Evolutionary conservation across 2,797 vertebrate species (phyloP), one percentile per base, ranked within the genome.

Genomic region (Merluccius polli): DNA sequence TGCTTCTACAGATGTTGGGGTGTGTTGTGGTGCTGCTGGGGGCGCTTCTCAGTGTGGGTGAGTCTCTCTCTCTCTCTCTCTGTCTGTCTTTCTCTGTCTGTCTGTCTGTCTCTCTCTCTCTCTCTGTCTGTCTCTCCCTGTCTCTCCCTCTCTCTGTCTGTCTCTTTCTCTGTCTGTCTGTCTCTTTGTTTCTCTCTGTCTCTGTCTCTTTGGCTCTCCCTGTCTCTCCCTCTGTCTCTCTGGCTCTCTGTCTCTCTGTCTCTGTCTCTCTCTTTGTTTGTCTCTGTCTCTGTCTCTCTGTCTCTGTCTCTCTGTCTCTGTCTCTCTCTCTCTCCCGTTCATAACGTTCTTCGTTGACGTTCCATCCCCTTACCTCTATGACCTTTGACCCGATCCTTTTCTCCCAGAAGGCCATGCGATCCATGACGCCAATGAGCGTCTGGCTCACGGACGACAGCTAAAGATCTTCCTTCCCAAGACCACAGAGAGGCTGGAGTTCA

Each of bases 401-500:
- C 31, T 79, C 35, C 69, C 80, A 86, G 85, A 83, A 30, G 81
- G 85, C 32, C 90, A 81, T 30, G 0, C 1, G 3, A 38, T 77
- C 10, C 80, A 33, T 1, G 87, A 85, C 18, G 3, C 52, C 15
- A 4, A 73, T 0, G 84, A 85, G 29, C 73, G 77, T 3, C 21
- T 92, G 81, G 0, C 0, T 27, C 86, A 91, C 0, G 90, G 92
- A 4, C 75, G 80, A 1, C 82, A 86, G 80, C 74, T 93, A 32
- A 89, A 82, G 77, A 89, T 93, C 77, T 82, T 73, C 68, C 80
- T 93, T 27, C 78, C 86, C 0, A 88, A 87, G 71, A 83, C 3
- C 31, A 63, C 78, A 0, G 76, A 86, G 0, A 83, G 3, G 30
- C 78, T 93, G 76, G 83, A 87, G 36, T 93, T 91, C 69, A 71